Evolutionary conservation across 2,888 invertebrate genomes (phyloP).

Genomic region (Tillus elongatus): DNA sequence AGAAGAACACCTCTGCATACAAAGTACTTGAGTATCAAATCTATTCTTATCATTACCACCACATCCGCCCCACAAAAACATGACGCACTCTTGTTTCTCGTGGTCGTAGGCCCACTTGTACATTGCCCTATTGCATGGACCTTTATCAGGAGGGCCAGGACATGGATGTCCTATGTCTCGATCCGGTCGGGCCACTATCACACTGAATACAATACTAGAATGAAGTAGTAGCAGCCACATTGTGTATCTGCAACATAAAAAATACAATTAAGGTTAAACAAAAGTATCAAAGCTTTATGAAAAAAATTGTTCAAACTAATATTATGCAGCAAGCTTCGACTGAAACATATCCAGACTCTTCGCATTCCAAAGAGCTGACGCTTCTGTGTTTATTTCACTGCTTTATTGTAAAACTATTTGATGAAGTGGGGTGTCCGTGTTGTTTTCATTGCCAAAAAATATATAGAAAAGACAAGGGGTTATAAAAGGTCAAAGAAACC

Average conservation of each 20-base stretch:
- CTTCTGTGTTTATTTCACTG: no score
- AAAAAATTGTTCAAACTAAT: no score
- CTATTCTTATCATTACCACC: slow-evolving; percentile 57
- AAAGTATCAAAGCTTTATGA: no score
- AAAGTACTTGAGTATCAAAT: slow-evolving; percentile 58
- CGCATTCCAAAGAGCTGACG: no score
- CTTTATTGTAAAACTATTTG: no score
- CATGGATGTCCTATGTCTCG: slow-evolving; percentile 37
- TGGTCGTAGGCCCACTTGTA: slow-evolving; percentile 61
- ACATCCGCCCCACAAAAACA: slow-evolving; percentile 62
- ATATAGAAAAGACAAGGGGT: no score
- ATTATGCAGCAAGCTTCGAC: no score
- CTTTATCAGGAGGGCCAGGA: slow-evolving; percentile 43
- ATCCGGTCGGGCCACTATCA: slow-evolving; percentile 21
- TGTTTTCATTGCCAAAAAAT: no score
- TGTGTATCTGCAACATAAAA: background rate
- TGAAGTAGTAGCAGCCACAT: slow-evolving; percentile 19
- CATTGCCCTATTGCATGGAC: slow-evolving; percentile 54
- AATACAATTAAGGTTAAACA: slow-evolving; percentile 5
- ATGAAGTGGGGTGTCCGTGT: no score
- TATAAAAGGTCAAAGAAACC: no score
- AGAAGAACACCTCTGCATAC: slow-evolving; percentile 54
- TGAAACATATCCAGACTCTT: no score
- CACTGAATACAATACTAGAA: slow-evolving; percentile 16
- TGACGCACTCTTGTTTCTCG: slow-evolving; percentile 49